phyloP scores from a whole-genome alignment of 1,140 invertebrate genomes.

The Drosophila equinoxialis region DNA sequence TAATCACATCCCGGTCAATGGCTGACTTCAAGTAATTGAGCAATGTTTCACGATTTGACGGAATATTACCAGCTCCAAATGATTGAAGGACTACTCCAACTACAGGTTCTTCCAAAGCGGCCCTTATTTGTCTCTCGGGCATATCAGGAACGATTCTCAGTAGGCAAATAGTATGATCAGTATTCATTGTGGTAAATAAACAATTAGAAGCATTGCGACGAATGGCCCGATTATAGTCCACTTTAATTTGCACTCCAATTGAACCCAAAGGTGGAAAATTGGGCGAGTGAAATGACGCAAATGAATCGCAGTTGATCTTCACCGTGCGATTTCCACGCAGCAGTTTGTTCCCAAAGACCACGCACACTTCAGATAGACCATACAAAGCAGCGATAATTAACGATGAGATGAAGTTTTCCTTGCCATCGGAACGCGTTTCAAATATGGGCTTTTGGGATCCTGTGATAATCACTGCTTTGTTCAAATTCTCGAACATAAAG shows the following conservation, averaged over 20 bases:
- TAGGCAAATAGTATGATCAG: constrained; percentile 89
- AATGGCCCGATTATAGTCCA: constrained; percentile 88
- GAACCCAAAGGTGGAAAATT: constrained; percentile 92
- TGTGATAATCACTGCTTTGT: constrained; percentile 97
- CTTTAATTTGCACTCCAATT: constrained; percentile 90
- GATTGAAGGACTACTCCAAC: constrained; percentile 95
- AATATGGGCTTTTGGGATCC: constrained; percentile 96
- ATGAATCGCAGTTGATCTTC: constrained; percentile 91
- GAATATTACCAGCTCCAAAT: constrained; percentile 97
- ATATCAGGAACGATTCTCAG: constrained; percentile 96
- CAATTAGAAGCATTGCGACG: constrained; percentile 84
- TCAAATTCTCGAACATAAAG: constrained; percentile 97
- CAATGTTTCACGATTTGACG: constrained; percentile 91
- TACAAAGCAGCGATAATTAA: constrained; percentile 95
- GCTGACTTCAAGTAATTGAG: constrained; percentile 90
- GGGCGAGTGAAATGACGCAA: constrained; percentile 96
- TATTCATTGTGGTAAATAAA: constrained; percentile 84
- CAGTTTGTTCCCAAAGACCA: constrained; percentile 95
- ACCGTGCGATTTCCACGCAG: constrained; percentile 94
- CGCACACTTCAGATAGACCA: constrained; percentile 95
- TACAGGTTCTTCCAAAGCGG: constrained; percentile 92
- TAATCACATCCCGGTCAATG: constrained; percentile 90
- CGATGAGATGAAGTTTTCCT: constrained; percentile 96
- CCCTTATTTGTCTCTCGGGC: constrained; percentile 89
- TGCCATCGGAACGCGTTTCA: constrained; percentile 93